Percentiles rank a stretch among this genome's conserved stretches.
Conservation (phyloP, 2,888 invertebrate genomes). For the Euplexia lucipara region DNA sequence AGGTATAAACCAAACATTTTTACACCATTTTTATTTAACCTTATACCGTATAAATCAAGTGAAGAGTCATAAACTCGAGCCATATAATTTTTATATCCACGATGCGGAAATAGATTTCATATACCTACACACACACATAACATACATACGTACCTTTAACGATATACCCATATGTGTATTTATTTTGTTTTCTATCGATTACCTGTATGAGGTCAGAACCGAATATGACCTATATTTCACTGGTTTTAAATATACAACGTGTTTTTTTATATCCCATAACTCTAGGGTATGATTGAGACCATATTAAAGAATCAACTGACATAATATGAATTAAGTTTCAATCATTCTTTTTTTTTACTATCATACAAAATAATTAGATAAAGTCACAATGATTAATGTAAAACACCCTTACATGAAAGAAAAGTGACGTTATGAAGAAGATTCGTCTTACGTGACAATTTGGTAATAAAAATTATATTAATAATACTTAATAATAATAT, state of each 20-base stretch:
- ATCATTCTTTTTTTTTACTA: no score
- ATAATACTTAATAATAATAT: no score
- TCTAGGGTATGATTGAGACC: no score
- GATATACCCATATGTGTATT: constrained; percentile 4
- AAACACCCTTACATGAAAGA: no score
- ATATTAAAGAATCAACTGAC: no score
- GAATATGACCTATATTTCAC: constrained; percentile 42
- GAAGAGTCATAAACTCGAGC: constrained; percentile 40
- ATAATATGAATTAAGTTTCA: no score
- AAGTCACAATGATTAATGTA: no score
- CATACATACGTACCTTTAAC: not conserved
- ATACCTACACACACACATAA: not conserved
- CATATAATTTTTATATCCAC: constrained; percentile 54
- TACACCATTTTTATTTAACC: constrained; percentile 34
- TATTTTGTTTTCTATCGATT: constrained; percentile 46
- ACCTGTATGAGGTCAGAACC: constrained; percentile 20
- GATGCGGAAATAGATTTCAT: constrained; percentile 38
- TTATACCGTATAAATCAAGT: constrained; percentile 48
- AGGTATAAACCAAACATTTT: constrained; percentile 18
- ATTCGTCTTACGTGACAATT: no score
- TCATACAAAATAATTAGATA: no score
- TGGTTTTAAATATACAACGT: constrained; percentile 32
- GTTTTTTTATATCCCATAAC: no score
- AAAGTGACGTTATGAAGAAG: no score
- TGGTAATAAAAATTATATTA: no score